A percentile compares a stretch with the other conserved stretches of the same genome.
Conservation (phyloP, 2,113 vertebrate genomes). For the Aleadryas rufinucha region DNA sequence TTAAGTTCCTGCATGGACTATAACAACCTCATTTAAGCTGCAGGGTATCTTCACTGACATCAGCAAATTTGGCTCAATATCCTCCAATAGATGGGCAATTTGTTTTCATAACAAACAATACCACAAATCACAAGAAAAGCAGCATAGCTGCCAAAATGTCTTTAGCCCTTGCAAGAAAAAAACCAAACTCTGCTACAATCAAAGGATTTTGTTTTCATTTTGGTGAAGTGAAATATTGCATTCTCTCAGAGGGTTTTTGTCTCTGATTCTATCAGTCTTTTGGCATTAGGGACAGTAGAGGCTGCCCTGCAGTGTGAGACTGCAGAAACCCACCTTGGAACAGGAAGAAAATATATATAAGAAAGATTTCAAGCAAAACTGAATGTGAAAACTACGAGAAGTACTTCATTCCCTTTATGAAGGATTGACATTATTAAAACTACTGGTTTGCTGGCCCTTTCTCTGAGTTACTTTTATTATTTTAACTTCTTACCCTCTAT, state of each 20-base stretch:
- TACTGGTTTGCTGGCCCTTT: not conserved
- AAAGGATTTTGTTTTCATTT: slow-evolving; percentile 13
- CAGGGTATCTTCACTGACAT: not conserved
- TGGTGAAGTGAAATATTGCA: not conserved
- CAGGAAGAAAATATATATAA: not conserved
- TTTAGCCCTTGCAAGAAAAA: not conserved
- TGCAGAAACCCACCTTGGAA: not conserved
- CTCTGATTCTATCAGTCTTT: not conserved
- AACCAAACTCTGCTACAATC: not conserved
- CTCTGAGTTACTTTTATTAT: not conserved
- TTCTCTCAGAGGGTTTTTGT: not conserved
- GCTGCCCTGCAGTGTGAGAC: not conserved
- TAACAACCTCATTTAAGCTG: not conserved
- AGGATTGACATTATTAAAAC: not conserved
- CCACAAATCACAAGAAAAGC: slow-evolving; percentile 38
- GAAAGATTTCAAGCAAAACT: not conserved
- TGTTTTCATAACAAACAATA: slow-evolving; percentile 40
- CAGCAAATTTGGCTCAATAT: slow-evolving; percentile 3
- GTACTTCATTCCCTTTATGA: not conserved
- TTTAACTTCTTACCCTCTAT: not conserved
- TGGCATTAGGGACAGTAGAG: not conserved
- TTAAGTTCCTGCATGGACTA: not conserved
- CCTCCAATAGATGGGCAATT: slow-evolving; percentile 17
- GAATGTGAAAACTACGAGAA: not conserved
- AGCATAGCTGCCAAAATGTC: not conserved